A percentile compares a stretch with the other conserved stretches of the same genome.
phyloP scores from a whole-genome alignment of 1,140 invertebrate species.

The Yoshiicerus persimilis region DNA sequence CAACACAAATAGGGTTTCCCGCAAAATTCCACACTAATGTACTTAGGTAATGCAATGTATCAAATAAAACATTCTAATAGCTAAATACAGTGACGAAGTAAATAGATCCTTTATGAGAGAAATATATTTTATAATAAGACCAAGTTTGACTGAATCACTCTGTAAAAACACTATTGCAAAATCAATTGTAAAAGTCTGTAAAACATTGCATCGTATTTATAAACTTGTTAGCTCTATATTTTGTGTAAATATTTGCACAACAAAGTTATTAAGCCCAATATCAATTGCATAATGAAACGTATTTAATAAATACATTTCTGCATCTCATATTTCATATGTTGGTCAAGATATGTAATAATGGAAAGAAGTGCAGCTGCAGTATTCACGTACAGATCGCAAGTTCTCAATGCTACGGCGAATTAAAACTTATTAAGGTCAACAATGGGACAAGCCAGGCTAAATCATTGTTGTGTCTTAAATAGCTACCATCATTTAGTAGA shows the following conservation, averaged over 20 bases:
- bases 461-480: no score
- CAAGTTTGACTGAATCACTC: slow-evolving; percentile 5
- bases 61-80: background rate
- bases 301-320: no score
- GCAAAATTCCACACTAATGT: background rate
- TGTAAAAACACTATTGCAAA: background rate
- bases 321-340: no score
- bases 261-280: no score
- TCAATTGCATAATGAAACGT: no score
- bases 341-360: no score
- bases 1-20: background rate
- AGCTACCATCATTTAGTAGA: no score
- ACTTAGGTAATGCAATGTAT: background rate
- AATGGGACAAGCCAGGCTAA: no score
- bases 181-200: background rate
- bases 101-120: background rate
- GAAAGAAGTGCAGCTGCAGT: no score
- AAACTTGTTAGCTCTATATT: background rate
- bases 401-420: no score
- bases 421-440: no score
- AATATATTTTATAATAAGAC: background rate
- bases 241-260: background rate
- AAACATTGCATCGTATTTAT: background rate
- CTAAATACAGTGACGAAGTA: background rate
- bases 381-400: no score